phyloP scores from a whole-genome alignment of 2,113 vertebrate species.

The Prietella phreatophila region DNA sequence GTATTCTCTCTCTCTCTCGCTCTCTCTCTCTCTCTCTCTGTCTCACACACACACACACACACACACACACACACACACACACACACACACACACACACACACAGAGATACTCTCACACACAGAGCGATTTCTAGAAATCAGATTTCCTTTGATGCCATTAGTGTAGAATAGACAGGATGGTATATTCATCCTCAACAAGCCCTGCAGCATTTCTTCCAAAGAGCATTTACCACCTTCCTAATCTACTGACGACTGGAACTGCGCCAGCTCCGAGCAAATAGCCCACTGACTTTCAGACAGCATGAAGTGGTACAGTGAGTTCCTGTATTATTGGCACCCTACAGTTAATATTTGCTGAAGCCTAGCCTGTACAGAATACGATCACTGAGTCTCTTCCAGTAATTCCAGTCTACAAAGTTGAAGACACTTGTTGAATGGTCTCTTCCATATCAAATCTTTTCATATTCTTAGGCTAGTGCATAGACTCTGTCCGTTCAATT shows the following conservation, averaged over 20 bases:
- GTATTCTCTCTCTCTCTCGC: slow-evolving; percentile 26
- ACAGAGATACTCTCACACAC: background rate
- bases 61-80: background rate
- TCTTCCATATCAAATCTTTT: background rate
- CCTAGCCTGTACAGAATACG: background rate
- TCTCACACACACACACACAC: background rate
- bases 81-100: too few relatives aligned
- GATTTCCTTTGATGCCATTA: slow-evolving; percentile 56
- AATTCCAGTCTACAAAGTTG: background rate
- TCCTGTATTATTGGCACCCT: background rate
- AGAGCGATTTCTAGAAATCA: slow-evolving; percentile 52
- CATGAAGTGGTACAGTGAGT: slow-evolving; percentile 15
- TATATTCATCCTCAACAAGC: slow-evolving; percentile 43
- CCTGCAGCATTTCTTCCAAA: slow-evolving; percentile 37
- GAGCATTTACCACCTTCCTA: slow-evolving; percentile 48
- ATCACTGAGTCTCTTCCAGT: background rate
- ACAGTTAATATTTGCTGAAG: slow-evolving; percentile 16
- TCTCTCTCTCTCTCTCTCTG: background rate
- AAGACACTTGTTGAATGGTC: background rate
- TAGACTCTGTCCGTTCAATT: background rate
- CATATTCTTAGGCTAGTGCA: background rate
- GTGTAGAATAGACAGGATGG: slow-evolving; percentile 43
- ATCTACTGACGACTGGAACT: slow-evolving; percentile 33
- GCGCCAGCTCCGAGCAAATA: slow-evolving; percentile 11
- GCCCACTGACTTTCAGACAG: slow-evolving; percentile 23